phyloP scores from a whole-genome alignment of 2,888 invertebrate species.

The Linhomoeus sp. region DNA sequence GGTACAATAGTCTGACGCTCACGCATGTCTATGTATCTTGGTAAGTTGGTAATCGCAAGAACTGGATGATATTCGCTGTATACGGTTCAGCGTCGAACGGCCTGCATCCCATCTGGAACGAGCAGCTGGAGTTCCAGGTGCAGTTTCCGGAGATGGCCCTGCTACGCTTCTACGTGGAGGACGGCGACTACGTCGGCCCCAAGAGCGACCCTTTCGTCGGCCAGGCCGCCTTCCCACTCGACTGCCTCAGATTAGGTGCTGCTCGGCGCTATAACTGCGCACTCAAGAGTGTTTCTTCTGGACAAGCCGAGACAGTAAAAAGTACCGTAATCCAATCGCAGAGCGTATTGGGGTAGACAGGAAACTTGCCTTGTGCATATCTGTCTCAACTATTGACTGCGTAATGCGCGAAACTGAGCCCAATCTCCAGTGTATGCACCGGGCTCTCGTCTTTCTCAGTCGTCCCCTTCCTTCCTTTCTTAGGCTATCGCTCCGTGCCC shows the following conservation, averaged over 20 bases:
- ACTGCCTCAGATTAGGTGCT: slow-evolving; percentile 18
- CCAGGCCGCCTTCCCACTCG: slow-evolving; percentile 73
- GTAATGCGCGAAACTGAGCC: too few relatives aligned
- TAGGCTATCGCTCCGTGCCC: slow-evolving; percentile 70
- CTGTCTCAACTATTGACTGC: too few relatives aligned
- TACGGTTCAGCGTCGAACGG: slow-evolving; percentile 85
- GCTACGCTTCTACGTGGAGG: slow-evolving; percentile 61
- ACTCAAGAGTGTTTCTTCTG: neutral
- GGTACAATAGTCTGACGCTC: too few relatives aligned
- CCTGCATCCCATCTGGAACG: slow-evolving; percentile 78
- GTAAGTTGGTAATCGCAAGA: too few relatives aligned
- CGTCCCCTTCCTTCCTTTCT: neutral
- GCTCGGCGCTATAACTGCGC: neutral
- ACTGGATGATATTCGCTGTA: too few relatives aligned
- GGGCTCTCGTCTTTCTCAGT: neutral
- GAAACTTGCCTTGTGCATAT: too few relatives aligned
- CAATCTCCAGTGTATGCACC: too few relatives aligned
- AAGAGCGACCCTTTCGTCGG: slow-evolving; percentile 65
- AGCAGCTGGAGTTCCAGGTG: slow-evolving; percentile 59
- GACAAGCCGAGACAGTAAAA: too few relatives aligned
- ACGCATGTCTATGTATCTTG: too few relatives aligned
- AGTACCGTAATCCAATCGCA: too few relatives aligned
- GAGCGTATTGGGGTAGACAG: too few relatives aligned
- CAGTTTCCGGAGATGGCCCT: slow-evolving; percentile 61
- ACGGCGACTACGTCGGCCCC: slow-evolving; percentile 92